phyloP scores from a whole-genome alignment of 2,888 invertebrate genomes.

The Entomobrya proxima region DNA sequence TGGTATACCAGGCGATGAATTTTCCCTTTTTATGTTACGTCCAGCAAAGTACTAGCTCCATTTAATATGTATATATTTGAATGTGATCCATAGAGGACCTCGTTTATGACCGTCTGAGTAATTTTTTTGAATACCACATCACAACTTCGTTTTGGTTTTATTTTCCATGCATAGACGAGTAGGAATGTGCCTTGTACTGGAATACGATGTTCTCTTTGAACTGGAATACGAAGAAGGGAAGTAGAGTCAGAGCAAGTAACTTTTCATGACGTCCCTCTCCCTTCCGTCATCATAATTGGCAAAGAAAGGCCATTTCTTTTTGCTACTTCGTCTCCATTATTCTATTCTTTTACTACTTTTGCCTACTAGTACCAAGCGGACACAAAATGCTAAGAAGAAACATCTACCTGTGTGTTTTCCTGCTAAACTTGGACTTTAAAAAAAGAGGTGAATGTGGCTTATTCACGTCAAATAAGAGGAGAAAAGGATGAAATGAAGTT shows the following conservation, averaged over 20 bases:
- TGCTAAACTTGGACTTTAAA: background rate
- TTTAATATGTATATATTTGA: constrained; percentile 49
- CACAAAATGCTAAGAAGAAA: background rate
- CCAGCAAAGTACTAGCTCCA: constrained; percentile 27
- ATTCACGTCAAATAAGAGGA: constrained; percentile 2
- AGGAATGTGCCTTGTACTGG: background rate
- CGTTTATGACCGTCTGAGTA: constrained; percentile 56
- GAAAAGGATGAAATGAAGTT: constrained; percentile 6
- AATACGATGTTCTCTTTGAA: constrained; percentile 15
- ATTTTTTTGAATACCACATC: constrained; percentile 58
- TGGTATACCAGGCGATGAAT: constrained; percentile 20
- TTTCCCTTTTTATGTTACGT: constrained; percentile 26
- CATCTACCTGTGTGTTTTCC: background rate
- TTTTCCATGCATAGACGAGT: constrained; percentile 21
- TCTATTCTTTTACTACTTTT: constrained; percentile 27
- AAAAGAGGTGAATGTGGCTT: constrained; percentile 5
- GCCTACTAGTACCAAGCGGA: background rate
- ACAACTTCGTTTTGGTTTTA: constrained; percentile 36
- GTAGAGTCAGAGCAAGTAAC: background rate
- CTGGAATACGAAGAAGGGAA: constrained; percentile 18
- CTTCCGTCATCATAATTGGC: constrained; percentile 44
- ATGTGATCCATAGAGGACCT: constrained; percentile 47
- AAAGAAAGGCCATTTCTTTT: constrained; percentile 42
- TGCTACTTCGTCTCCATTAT: constrained; percentile 41
- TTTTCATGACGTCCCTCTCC: constrained; percentile 48